Evolutionary conservation across 2,888 invertebrate species (phyloP), one percentile per base, ranked within the genome.

Genomic region (Cephalotes varians): DNA sequence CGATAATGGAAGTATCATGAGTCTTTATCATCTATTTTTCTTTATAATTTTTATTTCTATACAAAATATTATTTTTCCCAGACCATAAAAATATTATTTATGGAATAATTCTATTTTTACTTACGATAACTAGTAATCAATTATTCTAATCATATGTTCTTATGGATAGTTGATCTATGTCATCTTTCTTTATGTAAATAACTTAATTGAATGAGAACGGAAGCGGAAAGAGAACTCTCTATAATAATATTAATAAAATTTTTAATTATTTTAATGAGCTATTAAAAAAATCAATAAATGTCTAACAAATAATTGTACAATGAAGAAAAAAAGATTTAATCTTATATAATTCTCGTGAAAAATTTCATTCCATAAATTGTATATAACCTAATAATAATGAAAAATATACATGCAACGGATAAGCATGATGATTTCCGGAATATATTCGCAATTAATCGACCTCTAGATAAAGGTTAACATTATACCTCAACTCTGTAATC

Each of bases 371-470:
- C 10, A 64, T 34, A 62, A 73, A 9, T 37, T 51, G 0, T 31
- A 37, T 28, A 58, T 28, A 72, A 54, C 54, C 1, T 40, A 28
- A 56, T 40, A 28, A 56, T 34, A 31, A 34, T 15, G 18, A 34
- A 60, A 21, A 10, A 58, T 34, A n/a, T 18, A 25, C 3, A 37
- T 18, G 10, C 9, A 25, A 40, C 7, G 28, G 21, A 15, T 18
- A 28, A 51, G 28, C 44, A 44, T 65, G 37, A 47, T 34, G 12
- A 21, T 54, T 21, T 6, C 12, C 25, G 12, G 10, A 18, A 34
- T 71, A 58, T 44, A 49, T 7, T 15, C 21, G 25, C 31, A 40
- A 21, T 71, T 79, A 79, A 58, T 79, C 56, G 44, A 56, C 44
- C 34, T 79, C 7, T 34, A 34, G 34, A 34, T 34, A 47, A 44